A percentile compares a stretch with the other conserved stretches of the same genome.
Evolutionary conservation across 2,888 invertebrate genomes (phyloP).

Genomic region (Trissolcus japonicus): DNA sequence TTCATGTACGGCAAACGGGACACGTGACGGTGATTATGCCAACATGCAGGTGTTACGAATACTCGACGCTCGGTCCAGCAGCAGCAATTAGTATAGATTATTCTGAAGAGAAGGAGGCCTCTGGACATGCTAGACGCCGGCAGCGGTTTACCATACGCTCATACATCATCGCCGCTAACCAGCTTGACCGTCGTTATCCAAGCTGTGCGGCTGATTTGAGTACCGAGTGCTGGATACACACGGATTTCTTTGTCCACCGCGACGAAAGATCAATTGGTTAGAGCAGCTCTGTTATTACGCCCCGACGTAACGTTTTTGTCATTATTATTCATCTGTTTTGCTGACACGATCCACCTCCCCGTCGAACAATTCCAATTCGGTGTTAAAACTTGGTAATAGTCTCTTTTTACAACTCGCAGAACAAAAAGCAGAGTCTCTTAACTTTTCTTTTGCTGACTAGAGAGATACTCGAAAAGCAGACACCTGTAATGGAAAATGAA

Average conservation of each 20-base stretch:
- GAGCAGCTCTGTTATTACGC: constrained; percentile 41
- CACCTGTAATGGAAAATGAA: no score
- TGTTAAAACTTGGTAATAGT: no score
- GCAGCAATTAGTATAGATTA: constrained; percentile 64
- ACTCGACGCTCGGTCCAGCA: constrained; percentile 54
- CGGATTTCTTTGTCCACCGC: constrained; percentile 44
- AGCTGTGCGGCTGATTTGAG: constrained; percentile 52
- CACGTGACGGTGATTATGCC: no score
- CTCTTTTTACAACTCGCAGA: no score
- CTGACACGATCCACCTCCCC: not conserved
- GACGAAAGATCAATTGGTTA: constrained; percentile 46
- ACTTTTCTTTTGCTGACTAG: not conserved
- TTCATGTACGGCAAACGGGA: no score
- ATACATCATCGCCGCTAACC: constrained; percentile 68
- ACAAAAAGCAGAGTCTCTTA: not conserved
- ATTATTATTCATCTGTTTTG: constrained; percentile 41
- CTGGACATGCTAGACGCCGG: constrained; percentile 59
- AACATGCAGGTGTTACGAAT: constrained; percentile 51
- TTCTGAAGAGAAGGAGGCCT: constrained; percentile 46
- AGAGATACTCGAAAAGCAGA: no score
- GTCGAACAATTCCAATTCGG: no score
- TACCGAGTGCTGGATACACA: constrained; percentile 51
- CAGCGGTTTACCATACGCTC: constrained; percentile 70
- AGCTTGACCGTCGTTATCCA: constrained; percentile 52
- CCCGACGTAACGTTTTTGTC: constrained; percentile 4